Percentiles rank a stretch among this genome's conserved stretches.
These are phyloP conservation scores for Diceros bicornis DNA, from an alignment of 2,797 vertebrate genomes.

Conservation along the genomic window DNA sequence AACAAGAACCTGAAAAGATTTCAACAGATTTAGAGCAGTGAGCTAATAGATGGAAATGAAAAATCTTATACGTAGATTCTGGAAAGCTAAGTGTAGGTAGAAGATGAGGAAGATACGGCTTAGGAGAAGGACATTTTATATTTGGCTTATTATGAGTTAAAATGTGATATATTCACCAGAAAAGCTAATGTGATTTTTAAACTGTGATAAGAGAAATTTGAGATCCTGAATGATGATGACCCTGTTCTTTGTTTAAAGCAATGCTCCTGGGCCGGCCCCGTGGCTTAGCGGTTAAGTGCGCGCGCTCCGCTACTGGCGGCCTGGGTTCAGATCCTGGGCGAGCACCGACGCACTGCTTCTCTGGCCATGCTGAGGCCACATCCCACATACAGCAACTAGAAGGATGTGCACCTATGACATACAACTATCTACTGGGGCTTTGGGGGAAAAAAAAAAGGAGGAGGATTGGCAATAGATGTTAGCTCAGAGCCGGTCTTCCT, in stretches of 20 bases:
- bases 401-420: too few species aligned
- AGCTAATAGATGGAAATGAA: neutral
- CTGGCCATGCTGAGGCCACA: too few species aligned
- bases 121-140: neutral
- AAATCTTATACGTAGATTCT: neutral
- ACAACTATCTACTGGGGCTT: too few species aligned
- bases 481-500: too few species aligned
- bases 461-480: too few species aligned
- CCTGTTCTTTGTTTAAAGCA: neutral
- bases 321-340: too few species aligned
- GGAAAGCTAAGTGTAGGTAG: neutral
- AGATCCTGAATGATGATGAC: neutral
- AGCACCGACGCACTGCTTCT: too few species aligned
- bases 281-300: too few species aligned
- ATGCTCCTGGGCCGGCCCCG: too few species aligned
- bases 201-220: neutral
- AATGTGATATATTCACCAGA: neutral
- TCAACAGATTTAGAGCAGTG: neutral
- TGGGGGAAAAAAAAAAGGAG: too few species aligned
- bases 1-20: constrained; percentile 9
- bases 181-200: constrained; percentile 37
- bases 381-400: too few species aligned
- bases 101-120: neutral
- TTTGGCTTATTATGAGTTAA: constrained; percentile 9
- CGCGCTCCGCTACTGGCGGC: too few species aligned